Evolutionary conservation across 2,113 vertebrate species (phyloP), one percentile per base, ranked within the genome.

Genomic region (Elephantulus edwardii): DNA sequence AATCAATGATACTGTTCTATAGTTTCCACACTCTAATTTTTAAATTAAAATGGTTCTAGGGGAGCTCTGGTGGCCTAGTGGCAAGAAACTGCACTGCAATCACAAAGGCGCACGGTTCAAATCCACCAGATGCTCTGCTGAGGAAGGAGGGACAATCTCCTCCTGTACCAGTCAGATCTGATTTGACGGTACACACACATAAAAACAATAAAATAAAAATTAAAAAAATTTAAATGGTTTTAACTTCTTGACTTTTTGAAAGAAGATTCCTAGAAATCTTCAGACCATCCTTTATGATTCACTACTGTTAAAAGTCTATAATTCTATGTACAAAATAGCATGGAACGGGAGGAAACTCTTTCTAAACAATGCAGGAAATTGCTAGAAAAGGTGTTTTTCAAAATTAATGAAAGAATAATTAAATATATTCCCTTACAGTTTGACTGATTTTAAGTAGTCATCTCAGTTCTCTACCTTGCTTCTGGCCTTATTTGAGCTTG

Each of bases 341-440:
- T 76, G 38, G 19, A 35, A 35, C n/a, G 5, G 33, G 20, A 19
- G 76, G 20, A 44, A 77, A 74, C 5, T n/a, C 22, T 80, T 77
- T 83, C 75, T 71, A 81, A 94, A 91, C 35, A 85, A 84, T 60
- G n/a, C 83, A 84, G 20, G 89, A 71, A 87, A 81, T 14, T 72
- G 26, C 76, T n/a, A 20, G 60, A 46, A 66, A 58, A 89, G 17
- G 1, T 30, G 13, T 62, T 60, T 48, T 79, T 30, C 64, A 86
- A 46, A 28, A 62, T 50, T 79, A 86, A 76, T 35, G 2, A 91
- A 74, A 14, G 9, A 83, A 93, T 48, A 72, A 84, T 68, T 81
- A 35, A 72, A 83, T 87, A 54, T 30, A n/a, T 42, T 88, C 64
- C 71, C 24, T 88, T 68, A 56, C 9, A 62, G 60, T 24, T 62